Evolutionary conservation across 1,140 invertebrate species (phyloP), one percentile per base, ranked within the genome.

Genomic region (Conus betulinus): DNA sequence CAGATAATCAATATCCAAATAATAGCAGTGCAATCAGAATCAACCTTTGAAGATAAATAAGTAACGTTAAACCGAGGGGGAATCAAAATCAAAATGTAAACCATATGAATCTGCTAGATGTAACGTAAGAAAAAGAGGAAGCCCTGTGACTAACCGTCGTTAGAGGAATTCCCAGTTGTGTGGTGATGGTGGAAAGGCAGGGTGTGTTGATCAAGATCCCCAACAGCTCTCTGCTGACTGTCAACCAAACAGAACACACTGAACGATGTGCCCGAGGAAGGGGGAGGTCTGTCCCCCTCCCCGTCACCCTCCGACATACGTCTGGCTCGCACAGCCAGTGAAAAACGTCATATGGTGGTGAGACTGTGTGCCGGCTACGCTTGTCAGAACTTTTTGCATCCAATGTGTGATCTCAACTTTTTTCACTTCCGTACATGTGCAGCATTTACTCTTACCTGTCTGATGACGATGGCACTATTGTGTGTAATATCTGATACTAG

Each of bases 281-380:
- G 85, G 51, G 13, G 23, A 52, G 11, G 52, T 60, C 52, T 60
- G 63, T 86, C 63, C 23, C 63, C 85, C 25, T 78, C 53, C 74
- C 74, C 74, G 20, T 57, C 85, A 7, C 85, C 67, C 67, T 87
- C 74, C 39, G 85, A 87, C 52, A 52, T 87, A 20, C 67, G 53
- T 20, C 74, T 87, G 71, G 85, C 85, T 53, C 85, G 85, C n/a
- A 87, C 85, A n/a, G 85, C 85, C 51, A 87, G 85, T 78, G 85
- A 87, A 57, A 87, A 87, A 57, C 67, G 85, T 52, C 71, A 87
- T 15, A 57, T 87, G 52, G 71, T 79, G 85, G 85, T 87, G 85
- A 87, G 85, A 53, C 15, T 17, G 71, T 51, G 51, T 53, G 17
- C 79, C 25, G 39, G 25, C 76, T 39, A 25, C 76, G 76, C 51